Base-by-base conservation (phyloP, 2,888 invertebrate genomes). In the Brachyopa scutellaris region DNA sequence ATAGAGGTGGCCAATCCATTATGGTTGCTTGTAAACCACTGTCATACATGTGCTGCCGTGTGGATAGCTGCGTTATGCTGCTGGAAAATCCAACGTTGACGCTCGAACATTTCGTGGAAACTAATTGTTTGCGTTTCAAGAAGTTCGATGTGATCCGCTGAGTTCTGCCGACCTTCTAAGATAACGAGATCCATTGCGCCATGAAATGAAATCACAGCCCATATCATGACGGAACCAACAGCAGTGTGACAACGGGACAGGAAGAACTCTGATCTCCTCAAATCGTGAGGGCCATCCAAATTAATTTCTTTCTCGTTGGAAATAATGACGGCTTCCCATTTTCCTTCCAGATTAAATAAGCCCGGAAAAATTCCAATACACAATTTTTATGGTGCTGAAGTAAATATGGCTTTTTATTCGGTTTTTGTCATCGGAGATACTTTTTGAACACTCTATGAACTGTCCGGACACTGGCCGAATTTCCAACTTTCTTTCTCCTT, bases 131-230 rank as follows among this genome's bases (percentile, higher is more conserved):
- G 40, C 17, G 40, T 40, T 40, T 40, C 40, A 40, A 40, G 38
- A 40, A 40, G 40, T 17, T 40, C 40, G 40, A 40, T 40, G 13
- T 15, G 17, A 40, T 40, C 40, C 15, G 5, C 40, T 40, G 17
- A 40, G 40, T 40, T 40, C 15, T 40, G 40, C 17, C 15, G 17
- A 40, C 40, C 40, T 8, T 40, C 40, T 40, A 40, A 40, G 40
- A 15, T 17, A 40, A 40, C 40, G 17, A 40, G 40, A 40, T 40
- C 40, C 17, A 40, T 40, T 40, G 40, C 9, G n/a, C 33, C 33
- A 33, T 33, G 33, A 33, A 33, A 33, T 33, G 33, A 33, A 33
- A 33, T 33, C 2, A n/a, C 33, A 33, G 33, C 33, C 8, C 33
- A 4, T 33, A 33, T n/a, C 33, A 33, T 33, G 33, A n/a, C n/a